phyloP scores from a whole-genome alignment of 2,113 vertebrate genomes.

The Austrofundulus limnaeus region DNA sequence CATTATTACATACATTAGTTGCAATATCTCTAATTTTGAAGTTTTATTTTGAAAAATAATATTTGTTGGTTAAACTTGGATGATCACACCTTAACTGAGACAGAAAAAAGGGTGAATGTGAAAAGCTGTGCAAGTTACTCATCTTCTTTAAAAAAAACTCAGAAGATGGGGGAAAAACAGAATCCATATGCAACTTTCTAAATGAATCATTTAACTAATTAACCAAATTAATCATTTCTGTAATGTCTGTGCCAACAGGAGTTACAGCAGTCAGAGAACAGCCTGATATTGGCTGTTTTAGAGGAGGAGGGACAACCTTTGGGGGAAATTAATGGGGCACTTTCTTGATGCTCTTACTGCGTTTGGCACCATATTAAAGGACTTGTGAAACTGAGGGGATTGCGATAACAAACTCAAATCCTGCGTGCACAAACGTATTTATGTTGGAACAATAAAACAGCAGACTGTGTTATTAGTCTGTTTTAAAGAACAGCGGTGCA shows the following conservation, averaged over 20 bases:
- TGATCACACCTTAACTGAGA: not conserved
- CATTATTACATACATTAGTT: not conserved
- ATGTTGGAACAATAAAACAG: slow-evolving; percentile 11
- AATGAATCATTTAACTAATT: slow-evolving; percentile 41
- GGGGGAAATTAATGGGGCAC: slow-evolving; percentile 22
- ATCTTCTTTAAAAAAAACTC: slow-evolving; percentile 3
- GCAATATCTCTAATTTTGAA: not conserved
- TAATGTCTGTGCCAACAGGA: slow-evolving; percentile 30
- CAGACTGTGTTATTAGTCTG: not conserved
- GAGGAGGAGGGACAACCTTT: slow-evolving; percentile 21
- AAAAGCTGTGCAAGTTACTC: not conserved
- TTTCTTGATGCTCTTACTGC: slow-evolving; percentile 24
- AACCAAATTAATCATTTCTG: slow-evolving; percentile 37
- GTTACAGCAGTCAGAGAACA: slow-evolving; percentile 30
- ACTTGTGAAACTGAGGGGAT: slow-evolving; percentile 33
- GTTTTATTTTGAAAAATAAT: not conserved
- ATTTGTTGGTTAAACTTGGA: not conserved
- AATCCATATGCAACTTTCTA: slow-evolving; percentile 1
- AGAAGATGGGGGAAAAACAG: slow-evolving; percentile 14
- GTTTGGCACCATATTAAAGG: slow-evolving; percentile 26
- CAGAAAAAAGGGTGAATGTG: not conserved
- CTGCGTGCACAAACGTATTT: not conserved
- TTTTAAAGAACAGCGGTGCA: slow-evolving; percentile 14
- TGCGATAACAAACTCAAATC: slow-evolving; percentile 16
- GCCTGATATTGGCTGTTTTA: slow-evolving; percentile 23